Conservation (phyloP, 92 coral and sea anemone genomes). For the Porites evermanni region DNA sequence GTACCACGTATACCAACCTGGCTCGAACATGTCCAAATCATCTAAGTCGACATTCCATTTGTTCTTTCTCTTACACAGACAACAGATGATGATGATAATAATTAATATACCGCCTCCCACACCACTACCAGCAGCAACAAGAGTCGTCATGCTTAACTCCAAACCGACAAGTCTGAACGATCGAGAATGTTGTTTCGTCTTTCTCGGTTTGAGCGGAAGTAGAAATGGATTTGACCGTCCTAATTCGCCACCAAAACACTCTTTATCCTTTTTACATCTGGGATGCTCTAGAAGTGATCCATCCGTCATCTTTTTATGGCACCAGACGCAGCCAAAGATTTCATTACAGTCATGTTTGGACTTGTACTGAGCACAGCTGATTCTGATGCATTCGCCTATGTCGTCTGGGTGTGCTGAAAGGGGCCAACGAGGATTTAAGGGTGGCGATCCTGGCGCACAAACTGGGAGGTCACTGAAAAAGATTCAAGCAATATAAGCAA, state of each 20-base stretch:
- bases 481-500: not conserved
- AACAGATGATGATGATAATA: not conserved
- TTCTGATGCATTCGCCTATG: constrained; percentile 54
- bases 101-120: not conserved
- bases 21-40: constrained; percentile 3
- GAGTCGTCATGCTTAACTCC: not conserved
- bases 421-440: constrained; percentile 44
- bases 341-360: constrained; percentile 52
- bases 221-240: constrained; percentile 62
- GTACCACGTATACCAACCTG: not conserved
- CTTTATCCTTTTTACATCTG: constrained; percentile 44
- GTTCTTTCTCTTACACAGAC: constrained; percentile 12
- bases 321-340: constrained; percentile 72
- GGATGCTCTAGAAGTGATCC: constrained; percentile 44
- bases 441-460: constrained; percentile 53
- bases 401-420: constrained; percentile 50
- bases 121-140: not conserved
- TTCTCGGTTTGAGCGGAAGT: constrained; percentile 6
- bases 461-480: constrained; percentile 45
- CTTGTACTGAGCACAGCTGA: constrained; percentile 32
- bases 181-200: not conserved
- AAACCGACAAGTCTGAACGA: constrained; percentile 1
- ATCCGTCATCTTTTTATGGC: constrained; percentile 33
- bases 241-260: constrained; percentile 62
- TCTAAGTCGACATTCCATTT: constrained; percentile 3